phyloP scores from a whole-genome alignment of 37 sponge, comb jelly and placozoan species.

The Crambe crambe region DNA sequence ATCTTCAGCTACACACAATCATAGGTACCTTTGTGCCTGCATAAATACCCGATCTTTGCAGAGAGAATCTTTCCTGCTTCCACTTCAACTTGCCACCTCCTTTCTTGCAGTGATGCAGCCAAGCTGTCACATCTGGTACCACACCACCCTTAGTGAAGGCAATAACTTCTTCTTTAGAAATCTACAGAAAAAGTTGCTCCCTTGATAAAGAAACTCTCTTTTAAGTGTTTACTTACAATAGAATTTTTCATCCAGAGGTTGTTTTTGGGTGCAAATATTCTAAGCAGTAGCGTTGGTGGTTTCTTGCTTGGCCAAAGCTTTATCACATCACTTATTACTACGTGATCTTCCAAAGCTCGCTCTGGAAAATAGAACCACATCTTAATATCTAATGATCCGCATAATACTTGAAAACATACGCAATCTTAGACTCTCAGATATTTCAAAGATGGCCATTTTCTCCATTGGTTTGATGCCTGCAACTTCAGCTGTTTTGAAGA shows the following conservation, averaged over 20 bases:
- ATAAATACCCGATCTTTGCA: constrained; percentile 35
- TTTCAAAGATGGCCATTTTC: constrained; percentile 59
- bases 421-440: constrained; percentile 36
- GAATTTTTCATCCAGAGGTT: constrained; percentile 51
- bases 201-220: not conserved
- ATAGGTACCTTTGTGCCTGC: constrained; percentile 13
- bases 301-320: constrained; percentile 55
- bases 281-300: constrained; percentile 41
- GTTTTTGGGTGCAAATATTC: constrained; percentile 48
- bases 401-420: constrained; percentile 18
- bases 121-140: constrained; percentile 26
- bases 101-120: constrained; percentile 17
- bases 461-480: constrained; percentile 18
- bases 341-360: constrained; percentile 71
- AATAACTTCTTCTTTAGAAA: constrained; percentile 7
- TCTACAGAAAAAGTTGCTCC: constrained; percentile 1
- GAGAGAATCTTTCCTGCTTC: constrained; percentile 8
- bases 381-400: not conserved
- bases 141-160: constrained; percentile 1
- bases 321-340: constrained; percentile 32
- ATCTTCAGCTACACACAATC: not conserved
- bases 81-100: constrained; percentile 21
- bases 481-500: constrained; percentile 38
- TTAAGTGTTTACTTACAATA: constrained; percentile 38
- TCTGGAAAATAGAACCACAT: constrained; percentile 28